Evolutionary conservation across 2,888 invertebrate species (phyloP), one percentile per base, ranked within the genome.

Genomic region (Eledone cirrhosa): DNA sequence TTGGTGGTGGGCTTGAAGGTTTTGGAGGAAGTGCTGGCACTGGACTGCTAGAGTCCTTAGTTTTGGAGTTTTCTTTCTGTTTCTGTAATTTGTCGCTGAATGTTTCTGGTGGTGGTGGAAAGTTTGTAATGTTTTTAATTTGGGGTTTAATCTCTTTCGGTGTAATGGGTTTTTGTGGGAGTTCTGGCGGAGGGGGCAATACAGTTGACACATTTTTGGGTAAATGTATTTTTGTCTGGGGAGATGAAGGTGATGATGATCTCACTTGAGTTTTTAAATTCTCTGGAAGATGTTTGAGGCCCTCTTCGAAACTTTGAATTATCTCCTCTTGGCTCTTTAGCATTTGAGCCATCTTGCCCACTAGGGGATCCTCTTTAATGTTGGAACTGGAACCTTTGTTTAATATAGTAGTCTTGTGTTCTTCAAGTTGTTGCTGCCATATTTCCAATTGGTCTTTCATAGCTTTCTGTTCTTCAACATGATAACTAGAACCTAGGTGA

Each of bases 91-190:
- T 41, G 41, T 72, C 33, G 13, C 72, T 72, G 14, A 72, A 72
- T 72, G 41, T 72, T 31, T 72, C 72, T 72, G 72, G 72, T 72
- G 72, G 72, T 13, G 72, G 72, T 31, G 72, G 72, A 24, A 72
- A 72, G 13, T 72, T 41, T 72, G 41, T 13, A 29, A 24, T 14
- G 5, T 4, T 2, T 31, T 33, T 72, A 7, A 2, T 31, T 8
- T n/a, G 33, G 24, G 33, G 72, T 13, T 72, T 72, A 41, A 41
- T n/a, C 41, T 33, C 33, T 22, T 72, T 72, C 1, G 41, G 13
- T 22, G 72, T 3, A n/a, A 72, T 8, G 13, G 72, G 72, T 41
- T 11, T 41, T 41, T 41, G 41, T 14, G 72, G 72, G 19, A 41
- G 14, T 19, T n/a, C 8, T 33, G 24, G 13, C 13, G 72, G 22